phyloP scores from a whole-genome alignment of 2,888 invertebrate species.

The Pecten maximus region DNA sequence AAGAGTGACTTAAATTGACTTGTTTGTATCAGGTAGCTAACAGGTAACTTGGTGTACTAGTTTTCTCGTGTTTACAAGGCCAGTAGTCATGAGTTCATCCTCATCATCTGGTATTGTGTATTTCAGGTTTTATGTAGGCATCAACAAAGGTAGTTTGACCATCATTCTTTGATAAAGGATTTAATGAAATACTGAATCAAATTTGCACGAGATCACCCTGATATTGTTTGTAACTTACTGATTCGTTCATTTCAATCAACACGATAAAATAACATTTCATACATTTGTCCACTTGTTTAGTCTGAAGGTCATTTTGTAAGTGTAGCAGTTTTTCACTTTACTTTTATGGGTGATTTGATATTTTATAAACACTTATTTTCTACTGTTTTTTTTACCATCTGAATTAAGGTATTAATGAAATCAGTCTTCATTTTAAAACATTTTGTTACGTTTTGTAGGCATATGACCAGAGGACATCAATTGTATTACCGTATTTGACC shows the following conservation, averaged over 20 bases:
- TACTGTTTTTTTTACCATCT: background rate
- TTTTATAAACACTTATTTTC: background rate
- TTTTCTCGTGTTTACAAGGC: background rate
- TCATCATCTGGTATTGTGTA: background rate
- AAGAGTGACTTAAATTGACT: no score
- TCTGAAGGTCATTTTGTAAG: background rate
- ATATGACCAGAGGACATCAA: background rate
- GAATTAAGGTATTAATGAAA: background rate
- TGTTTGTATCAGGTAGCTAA: background rate
- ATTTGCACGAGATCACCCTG: background rate
- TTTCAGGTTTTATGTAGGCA: background rate
- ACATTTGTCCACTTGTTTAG: background rate
- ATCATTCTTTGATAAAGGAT: background rate
- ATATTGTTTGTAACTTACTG: background rate
- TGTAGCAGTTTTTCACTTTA: background rate
- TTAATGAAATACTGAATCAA: background rate
- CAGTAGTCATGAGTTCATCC: background rate
- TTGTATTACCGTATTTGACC: no score
- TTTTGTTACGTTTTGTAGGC: background rate
- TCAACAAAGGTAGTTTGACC: background rate
- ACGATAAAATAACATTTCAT: background rate
- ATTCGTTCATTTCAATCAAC: background rate
- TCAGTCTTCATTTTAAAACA: background rate
- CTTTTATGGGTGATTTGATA: background rate
- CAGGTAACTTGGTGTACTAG: background rate